phyloP scores from a whole-genome alignment of 1,140 invertebrate genomes.

The Homalodisca vitripennis region DNA sequence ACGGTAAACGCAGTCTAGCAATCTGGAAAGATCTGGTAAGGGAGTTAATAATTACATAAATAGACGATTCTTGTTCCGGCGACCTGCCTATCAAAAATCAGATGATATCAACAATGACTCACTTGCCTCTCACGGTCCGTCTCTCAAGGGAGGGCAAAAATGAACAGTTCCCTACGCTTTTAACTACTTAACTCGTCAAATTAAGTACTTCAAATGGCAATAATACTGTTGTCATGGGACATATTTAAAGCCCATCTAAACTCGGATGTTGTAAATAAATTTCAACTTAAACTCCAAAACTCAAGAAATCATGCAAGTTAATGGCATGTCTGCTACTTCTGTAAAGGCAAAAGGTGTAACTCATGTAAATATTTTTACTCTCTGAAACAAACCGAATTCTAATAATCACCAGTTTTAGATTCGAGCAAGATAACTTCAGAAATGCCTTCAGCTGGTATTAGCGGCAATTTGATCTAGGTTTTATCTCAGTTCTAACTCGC shows the following conservation, averaged over 20 bases:
- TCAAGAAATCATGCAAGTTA: not conserved
- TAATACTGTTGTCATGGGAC: not conserved
- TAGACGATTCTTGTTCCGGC: not conserved
- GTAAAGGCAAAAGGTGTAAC: not conserved
- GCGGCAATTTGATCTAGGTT: not conserved
- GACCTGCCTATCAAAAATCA: not conserved
- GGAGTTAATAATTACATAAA: not conserved
- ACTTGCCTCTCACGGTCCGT: not conserved
- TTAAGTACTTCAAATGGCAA: not conserved
- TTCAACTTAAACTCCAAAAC: not conserved
- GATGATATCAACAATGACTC: not conserved
- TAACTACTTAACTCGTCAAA: not conserved
- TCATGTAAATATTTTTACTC: not conserved
- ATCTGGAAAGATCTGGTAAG: not conserved
- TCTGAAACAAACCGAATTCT: not conserved
- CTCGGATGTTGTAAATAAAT: conserved; percentile 11
- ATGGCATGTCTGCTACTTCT: not conserved
- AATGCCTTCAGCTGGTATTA: conserved; percentile 1
- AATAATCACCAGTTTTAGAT: not conserved
- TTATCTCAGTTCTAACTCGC: not conserved
- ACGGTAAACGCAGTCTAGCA: not conserved
- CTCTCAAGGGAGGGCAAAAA: not conserved
- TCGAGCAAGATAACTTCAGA: conserved; percentile 4
- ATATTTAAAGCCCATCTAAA: not conserved
- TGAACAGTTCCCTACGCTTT: not conserved